These are phyloP conservation scores for Telmatochromis sp. DNA, from an alignment of 2,113 vertebrate species.

Conservation along the genomic window DNA sequence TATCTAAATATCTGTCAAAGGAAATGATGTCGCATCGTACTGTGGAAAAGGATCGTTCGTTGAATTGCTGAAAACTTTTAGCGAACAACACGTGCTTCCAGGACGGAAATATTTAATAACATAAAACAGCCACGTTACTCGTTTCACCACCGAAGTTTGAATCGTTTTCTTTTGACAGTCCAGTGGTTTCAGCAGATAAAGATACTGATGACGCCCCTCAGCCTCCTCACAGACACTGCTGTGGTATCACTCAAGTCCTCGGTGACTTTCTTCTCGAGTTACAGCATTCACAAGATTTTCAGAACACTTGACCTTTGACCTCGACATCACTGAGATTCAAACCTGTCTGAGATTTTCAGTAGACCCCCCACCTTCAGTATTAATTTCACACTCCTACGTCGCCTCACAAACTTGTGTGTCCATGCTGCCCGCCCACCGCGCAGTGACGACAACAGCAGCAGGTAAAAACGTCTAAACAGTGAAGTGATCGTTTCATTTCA, in stretches of 20 bases:
- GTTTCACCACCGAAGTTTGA: not conserved
- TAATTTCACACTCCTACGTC: not conserved
- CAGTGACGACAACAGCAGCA: not conserved
- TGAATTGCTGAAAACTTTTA: accelerated
- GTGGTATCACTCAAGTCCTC: not conserved
- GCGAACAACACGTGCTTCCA: not conserved
- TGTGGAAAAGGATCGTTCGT: not conserved
- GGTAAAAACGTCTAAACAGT: not conserved
- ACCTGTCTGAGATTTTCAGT: not conserved
- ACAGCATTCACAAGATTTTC: not conserved
- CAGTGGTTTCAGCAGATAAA: not conserved
- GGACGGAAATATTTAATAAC: not conserved
- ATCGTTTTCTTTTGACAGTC: not conserved
- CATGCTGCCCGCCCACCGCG: not conserved
- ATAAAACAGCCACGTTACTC: not conserved
- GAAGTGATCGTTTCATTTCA: not conserved
- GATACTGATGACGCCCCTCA: accelerated
- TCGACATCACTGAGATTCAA: not conserved
- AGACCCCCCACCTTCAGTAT: not conserved
- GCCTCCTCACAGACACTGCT: not conserved
- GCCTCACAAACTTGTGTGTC: not conserved
- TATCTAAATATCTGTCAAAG: not conserved
- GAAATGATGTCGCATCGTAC: not conserved
- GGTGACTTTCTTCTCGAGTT: not conserved
- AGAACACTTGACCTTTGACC: not conserved